Evolutionary conservation across 1,140 invertebrate genomes (phyloP), one percentile per base, ranked within the genome.

Genomic region (Drosophila eugracilis): DNA sequence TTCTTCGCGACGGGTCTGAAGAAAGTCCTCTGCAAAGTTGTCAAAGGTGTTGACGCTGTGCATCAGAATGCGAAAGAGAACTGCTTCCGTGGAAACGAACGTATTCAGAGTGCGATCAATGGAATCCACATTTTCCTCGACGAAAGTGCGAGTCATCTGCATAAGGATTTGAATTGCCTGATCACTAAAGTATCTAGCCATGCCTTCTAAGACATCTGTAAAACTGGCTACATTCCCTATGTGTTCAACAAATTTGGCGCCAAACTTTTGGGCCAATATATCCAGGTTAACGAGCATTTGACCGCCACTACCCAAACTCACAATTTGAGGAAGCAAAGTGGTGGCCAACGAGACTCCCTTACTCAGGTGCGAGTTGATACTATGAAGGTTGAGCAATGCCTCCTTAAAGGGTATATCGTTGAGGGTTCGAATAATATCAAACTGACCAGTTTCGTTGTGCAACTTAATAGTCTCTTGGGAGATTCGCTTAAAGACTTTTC

Each of bases 341-440:
- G 81, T 70, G 9, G 62, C 37, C 2, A 58, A 73, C 1, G 57
- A 37, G 2, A 71, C 10, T 0, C 81, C 78, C 10, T 67, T 44
- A 3, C 26, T 39, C 4, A 90, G 52, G 45, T 90, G 66, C 4
- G 48, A 39, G 41, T 77, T 71, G 3, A 77, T 32, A 12, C 52
- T 60, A 47, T 88, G 81, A 17, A 90, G 36, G 14, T 50, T 75
- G 3, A 77, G 62, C 7, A 90, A 44, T 1, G 53, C 45, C 36
- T 90, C 89, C 48, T 76, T 90, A 1, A 80, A 69, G 0, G 89
- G 89, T 44, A 91, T 90, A 45, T 90, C 81, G 44, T 91, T 90
- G 3, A 91, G 66, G 6, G 79, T 63, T 24, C 89, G 89, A 21
- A 91, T 54, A 52, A 90, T 79, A 53, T 91, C 89, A 6, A 80